These are phyloP conservation scores for Pygmarrhopalites habei DNA, from an alignment of 1,140 invertebrate species.

Conservation along the genomic window DNA sequence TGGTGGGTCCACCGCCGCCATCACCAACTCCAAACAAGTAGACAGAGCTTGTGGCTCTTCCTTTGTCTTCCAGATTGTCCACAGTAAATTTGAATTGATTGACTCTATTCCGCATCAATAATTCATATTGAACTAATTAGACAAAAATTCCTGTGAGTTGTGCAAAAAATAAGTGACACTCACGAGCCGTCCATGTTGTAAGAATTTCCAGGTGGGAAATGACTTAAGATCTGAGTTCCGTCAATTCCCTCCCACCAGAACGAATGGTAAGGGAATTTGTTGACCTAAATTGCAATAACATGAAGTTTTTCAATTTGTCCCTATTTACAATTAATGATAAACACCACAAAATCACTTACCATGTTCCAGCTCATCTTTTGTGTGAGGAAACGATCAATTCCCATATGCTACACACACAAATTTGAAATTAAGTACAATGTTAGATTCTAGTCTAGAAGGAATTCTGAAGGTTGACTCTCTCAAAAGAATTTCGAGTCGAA, in stretches of 20 bases:
- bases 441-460: too few species aligned
- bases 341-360: too few species aligned
- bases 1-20: slow-evolving; percentile 53
- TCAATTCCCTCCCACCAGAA: slow-evolving; percentile 54
- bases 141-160: too few species aligned
- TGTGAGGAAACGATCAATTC: slow-evolving; percentile 49
- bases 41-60: slow-evolving; percentile 45
- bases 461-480: too few species aligned
- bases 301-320: too few species aligned
- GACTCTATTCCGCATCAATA: too few species aligned
- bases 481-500: too few species aligned
- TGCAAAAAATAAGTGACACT: neutral
- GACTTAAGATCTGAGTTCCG: slow-evolving; percentile 47
- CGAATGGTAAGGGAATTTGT: slow-evolving; percentile 54
- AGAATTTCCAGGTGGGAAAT: slow-evolving; percentile 52
- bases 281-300: too few species aligned
- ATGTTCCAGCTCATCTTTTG: slow-evolving; percentile 54
- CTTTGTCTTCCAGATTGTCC: slow-evolving; percentile 51
- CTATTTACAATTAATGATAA: too few species aligned
- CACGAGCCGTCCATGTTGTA: slow-evolving; percentile 46
- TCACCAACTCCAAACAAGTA: slow-evolving; percentile 52
- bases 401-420: slow-evolving; percentile 41
- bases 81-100: too few species aligned
- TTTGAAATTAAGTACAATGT: neutral
- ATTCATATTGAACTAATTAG: too few species aligned